Conservation (phyloP, 1,140 invertebrate genomes). For the Fopius arisanus region DNA sequence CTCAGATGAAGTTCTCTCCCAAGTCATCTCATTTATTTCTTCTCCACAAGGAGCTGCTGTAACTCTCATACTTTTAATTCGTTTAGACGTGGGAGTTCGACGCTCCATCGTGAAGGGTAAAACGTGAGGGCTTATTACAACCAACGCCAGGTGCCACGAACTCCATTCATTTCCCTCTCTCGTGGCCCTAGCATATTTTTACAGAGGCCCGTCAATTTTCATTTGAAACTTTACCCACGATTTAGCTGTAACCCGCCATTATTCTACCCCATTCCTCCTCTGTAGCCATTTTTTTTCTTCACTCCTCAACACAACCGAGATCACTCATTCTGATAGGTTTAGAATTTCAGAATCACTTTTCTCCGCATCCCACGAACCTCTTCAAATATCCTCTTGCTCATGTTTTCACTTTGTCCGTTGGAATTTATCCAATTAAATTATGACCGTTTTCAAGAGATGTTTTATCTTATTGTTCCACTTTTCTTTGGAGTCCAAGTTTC, state of each 20-base stretch:
- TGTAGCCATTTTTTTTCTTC: background rate
- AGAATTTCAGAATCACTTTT: background rate
- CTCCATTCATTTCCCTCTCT: constrained; percentile 17
- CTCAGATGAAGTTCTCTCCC: constrained; percentile 38
- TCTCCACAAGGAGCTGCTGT: background rate
- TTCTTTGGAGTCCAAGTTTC: no score
- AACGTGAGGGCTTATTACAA: constrained; percentile 33
- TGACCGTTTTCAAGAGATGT: background rate
- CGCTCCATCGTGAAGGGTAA: background rate
- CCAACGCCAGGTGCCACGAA: constrained; percentile 38
- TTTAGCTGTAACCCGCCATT: background rate
- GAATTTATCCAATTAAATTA: background rate
- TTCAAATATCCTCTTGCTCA: background rate
- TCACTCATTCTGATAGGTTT: background rate
- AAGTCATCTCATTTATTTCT: no score
- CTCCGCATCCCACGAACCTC: background rate
- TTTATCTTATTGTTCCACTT: no score
- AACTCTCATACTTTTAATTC: constrained; percentile 45
- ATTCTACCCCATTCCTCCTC: background rate
- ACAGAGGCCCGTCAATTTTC: constrained; percentile 43
- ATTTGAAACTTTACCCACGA: constrained; percentile 41
- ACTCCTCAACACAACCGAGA: background rate
- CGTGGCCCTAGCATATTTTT: constrained; percentile 36
- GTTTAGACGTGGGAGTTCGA: constrained; percentile 29
- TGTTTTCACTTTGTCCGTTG: background rate